Evolutionary conservation across 1,140 invertebrate species (phyloP), one percentile per base, ranked within the genome.

Genomic region (Aethina tumida): DNA sequence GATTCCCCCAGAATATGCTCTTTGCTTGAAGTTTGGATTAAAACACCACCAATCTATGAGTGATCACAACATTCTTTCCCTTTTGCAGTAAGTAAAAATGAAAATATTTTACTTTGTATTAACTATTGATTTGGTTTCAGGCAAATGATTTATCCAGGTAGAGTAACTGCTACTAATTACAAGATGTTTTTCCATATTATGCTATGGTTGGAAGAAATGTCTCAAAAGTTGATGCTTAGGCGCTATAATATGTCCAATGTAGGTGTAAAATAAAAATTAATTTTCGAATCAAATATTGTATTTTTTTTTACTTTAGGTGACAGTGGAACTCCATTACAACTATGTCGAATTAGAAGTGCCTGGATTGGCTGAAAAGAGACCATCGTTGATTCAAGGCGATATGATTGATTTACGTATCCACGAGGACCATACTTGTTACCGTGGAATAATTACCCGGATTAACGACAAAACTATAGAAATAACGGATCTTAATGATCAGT

Each of bases 281-380:
- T 25, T 9, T 3, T 13, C 10, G 7, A 21, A n/a, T 32, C n/a
- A 13, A 39, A 38, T 13, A 16, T 16, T 14, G 5, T 10, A 1
- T 37, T 15, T 19, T 21, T 21, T n/a, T 35, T 35, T 30, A 35
- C 18, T 31, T 34, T 27, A 47, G 42, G 49, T 50, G 2, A 41
- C 29, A 7, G 6, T 9, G 12, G 6, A 7, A 7, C 28, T 8
- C 8, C 12, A 8, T 30, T 30, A n/a, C 13, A n/a, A 30, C 8
- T 30, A 30, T 30, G 7, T 30, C 12, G 31, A 52, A 34, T 34
- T 59, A 9, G 31, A 42, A 24, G 53, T 57, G 17, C 55, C 54
- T 3, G 58, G 58, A 10, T 50, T 60, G 21, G 58, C 52, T 4
- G 58, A 60, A 39, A 60, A 60, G 39, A 39, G 58, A 9, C 58